Conservation (phyloP, 2,888 invertebrate genomes). For the Sthenelais limicola region DNA sequence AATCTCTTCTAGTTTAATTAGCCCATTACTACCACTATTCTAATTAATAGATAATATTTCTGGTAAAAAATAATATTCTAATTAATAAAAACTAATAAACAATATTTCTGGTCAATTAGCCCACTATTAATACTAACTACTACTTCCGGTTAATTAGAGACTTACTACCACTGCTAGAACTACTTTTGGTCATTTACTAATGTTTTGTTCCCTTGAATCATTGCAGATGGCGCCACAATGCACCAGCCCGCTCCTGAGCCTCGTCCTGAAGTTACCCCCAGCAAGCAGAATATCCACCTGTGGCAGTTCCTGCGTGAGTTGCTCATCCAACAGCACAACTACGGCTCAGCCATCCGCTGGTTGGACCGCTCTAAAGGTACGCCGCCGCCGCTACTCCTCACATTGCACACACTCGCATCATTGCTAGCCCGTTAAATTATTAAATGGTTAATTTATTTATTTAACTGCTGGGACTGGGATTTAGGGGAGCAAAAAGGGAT, state of each 20-base stretch:
- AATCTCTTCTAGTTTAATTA: too few species aligned
- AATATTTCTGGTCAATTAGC: too few species aligned
- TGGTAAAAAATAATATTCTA: too few species aligned
- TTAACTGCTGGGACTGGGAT: not conserved
- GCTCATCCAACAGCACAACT: slow-evolving; percentile 87
- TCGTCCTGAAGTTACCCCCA: slow-evolving; percentile 31
- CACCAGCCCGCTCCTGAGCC: not conserved
- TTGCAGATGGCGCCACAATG: slow-evolving; percentile 5
- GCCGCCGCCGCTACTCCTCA: not conserved
- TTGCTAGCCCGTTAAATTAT: not conserved
- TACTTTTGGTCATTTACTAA: too few species aligned
- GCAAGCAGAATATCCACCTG: slow-evolving; percentile 82
- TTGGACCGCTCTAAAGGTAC: slow-evolving; percentile 89
- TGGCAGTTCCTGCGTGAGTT: slow-evolving; percentile 99
- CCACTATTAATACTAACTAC: too few species aligned
- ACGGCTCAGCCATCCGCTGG: slow-evolving; percentile 97
- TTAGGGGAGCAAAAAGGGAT: not conserved
- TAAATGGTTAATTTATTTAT: not conserved
- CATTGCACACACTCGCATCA: not conserved
- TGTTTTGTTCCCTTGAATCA: not conserved
- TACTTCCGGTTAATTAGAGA: too few species aligned
- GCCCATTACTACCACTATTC: too few species aligned
- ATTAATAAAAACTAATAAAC: too few species aligned
- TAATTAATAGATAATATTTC: too few species aligned
- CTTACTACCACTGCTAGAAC: too few species aligned